Evolutionary conservation across 2,797 vertebrate species (phyloP).

Genomic region (Kryptolebias ocellatus): DNA sequence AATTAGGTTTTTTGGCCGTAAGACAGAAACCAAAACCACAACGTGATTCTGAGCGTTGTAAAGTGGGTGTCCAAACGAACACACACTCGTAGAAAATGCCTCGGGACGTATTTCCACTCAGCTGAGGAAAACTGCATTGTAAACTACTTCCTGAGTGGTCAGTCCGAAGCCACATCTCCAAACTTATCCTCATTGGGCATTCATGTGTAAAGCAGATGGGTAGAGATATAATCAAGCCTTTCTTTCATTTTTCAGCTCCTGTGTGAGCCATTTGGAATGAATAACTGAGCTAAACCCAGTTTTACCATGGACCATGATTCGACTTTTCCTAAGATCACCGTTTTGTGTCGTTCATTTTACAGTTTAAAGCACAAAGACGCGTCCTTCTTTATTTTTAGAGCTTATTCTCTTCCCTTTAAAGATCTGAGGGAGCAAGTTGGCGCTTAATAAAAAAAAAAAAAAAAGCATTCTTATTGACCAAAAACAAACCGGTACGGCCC

Average conservation of each 20-base stretch:
- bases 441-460: not conserved
- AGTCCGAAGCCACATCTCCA: conserved; percentile 51
- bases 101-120: conserved; percentile 55
- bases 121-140: conserved; percentile 49
- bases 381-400: not conserved
- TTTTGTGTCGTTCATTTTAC: not conserved
- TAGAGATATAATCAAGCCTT: conserved; percentile 7
- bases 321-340: not conserved
- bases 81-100: conserved; percentile 15
- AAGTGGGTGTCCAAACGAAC: conserved; percentile 29
- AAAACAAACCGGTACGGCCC: not conserved
- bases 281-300: not conserved
- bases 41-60: conserved; percentile 47
- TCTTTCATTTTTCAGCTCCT: conserved; percentile 1
- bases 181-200: conserved; percentile 53
- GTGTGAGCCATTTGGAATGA: conserved; percentile 1
- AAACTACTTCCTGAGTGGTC: conserved; percentile 68
- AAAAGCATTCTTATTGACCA: conserved; percentile 1
- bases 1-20: conserved; percentile 43
- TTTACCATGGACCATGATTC: not conserved
- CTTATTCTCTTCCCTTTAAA: not conserved
- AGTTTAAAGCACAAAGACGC: not conserved
- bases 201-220: conserved; percentile 66
- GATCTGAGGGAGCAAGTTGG: too few species aligned
- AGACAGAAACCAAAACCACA: conserved; percentile 63